Conservation (phyloP, 92 coral and sea anemone genomes). For the Phymanthus crucifer region DNA sequence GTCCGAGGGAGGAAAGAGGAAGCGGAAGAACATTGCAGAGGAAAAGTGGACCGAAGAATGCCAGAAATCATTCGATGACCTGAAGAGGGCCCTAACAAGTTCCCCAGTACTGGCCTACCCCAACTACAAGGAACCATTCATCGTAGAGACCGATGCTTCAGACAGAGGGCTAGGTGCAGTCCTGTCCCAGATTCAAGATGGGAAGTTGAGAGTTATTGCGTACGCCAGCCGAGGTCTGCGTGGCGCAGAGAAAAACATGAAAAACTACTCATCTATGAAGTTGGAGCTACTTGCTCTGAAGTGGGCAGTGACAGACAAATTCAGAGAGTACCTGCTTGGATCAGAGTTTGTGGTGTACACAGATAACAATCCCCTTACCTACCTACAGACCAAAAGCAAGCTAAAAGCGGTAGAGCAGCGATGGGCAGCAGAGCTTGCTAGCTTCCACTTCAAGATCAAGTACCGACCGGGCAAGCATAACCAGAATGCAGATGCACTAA, state of each 20-base stretch:
- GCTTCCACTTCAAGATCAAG: constrained; percentile 39
- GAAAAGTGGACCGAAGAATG: constrained; percentile 15
- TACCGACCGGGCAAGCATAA: constrained; percentile 35
- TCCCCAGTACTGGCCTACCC: constrained; percentile 32
- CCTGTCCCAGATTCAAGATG: constrained; percentile 4
- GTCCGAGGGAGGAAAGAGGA: constrained; percentile 35
- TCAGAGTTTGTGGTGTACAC: constrained; percentile 41
- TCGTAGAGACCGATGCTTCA: constrained; percentile 37
- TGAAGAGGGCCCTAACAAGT: constrained; percentile 10
- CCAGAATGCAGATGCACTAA: constrained; percentile 48
- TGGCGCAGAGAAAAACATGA: constrained; percentile 36
- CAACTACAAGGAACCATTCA: background rate
- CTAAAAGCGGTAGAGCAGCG: constrained; percentile 44
- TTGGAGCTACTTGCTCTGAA: constrained; percentile 46
- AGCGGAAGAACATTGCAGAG: background rate
- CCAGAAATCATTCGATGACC: constrained; percentile 18
- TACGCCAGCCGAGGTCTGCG: constrained; percentile 21
- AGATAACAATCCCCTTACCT: constrained; percentile 45
- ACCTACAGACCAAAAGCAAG: constrained; percentile 48
- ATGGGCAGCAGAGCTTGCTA: constrained; percentile 38
- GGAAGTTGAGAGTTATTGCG: constrained; percentile 15
- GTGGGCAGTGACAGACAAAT: constrained; percentile 49
- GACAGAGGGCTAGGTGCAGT: constrained; percentile 35
- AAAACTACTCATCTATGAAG: constrained; percentile 38
- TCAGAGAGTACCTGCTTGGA: constrained; percentile 50